phyloP scores from a whole-genome alignment of 1,140 invertebrate genomes.

The Drosophila nannoptera region DNA sequence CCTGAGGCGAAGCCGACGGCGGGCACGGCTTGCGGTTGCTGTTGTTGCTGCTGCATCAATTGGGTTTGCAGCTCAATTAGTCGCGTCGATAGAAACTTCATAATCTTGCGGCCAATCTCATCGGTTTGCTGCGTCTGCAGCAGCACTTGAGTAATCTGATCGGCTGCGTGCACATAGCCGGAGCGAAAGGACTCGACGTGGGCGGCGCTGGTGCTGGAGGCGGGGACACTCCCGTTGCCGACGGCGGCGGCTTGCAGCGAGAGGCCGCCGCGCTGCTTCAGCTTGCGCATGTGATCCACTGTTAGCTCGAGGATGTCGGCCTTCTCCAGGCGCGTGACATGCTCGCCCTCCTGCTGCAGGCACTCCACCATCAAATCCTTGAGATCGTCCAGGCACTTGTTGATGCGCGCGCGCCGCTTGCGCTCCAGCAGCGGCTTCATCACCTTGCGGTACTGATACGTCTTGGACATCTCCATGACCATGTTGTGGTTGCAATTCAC shows the following conservation, averaged over 20 bases:
- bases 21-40: conserved; percentile 29
- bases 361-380: conserved; percentile 95
- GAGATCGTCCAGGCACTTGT: conserved; percentile 94
- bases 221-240: conserved; percentile 13
- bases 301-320: conserved; percentile 98
- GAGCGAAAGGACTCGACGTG: conserved; percentile 90
- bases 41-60: conserved; percentile 63
- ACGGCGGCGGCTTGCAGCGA: conserved; percentile 72
- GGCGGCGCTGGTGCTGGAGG: conserved; percentile 79
- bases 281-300: conserved; percentile 94
- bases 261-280: conserved; percentile 81
- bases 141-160: conserved; percentile 93
- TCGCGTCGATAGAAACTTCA: conserved; percentile 91
- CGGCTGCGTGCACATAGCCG: conserved; percentile 94
- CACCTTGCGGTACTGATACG: conserved; percentile 95
- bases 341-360: conserved; percentile 92
- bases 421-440: conserved; percentile 98
- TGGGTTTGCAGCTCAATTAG: conserved; percentile 83
- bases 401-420: conserved; percentile 94
- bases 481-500: conserved; percentile 43
- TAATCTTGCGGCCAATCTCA: conserved; percentile 89
- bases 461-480: conserved; percentile 84
- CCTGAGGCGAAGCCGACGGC: conserved; percentile 48
- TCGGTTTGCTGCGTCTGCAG: conserved; percentile 85
- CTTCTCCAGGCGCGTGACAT: conserved; percentile 93